phyloP scores from a whole-genome alignment of 53 echinoderm and acorn worm species.

The Astropecten irregularis region DNA sequence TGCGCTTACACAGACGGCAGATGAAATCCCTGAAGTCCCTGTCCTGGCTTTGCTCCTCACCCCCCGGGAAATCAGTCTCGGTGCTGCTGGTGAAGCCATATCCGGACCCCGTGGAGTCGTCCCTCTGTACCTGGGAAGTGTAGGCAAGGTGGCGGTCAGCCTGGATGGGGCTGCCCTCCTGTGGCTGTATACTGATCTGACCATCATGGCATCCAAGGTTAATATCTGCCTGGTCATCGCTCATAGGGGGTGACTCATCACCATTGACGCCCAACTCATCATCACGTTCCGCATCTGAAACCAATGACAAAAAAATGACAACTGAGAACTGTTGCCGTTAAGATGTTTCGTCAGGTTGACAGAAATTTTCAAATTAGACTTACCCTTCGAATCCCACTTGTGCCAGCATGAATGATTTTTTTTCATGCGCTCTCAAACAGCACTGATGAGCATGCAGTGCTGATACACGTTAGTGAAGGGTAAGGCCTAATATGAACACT shows the following conservation, averaged over 20 bases:
- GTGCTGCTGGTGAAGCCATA: constrained; percentile 56
- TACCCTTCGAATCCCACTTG: no score
- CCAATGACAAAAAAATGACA: not conserved
- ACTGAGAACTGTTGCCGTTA: no score
- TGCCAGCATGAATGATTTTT: no score
- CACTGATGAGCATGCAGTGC: no score
- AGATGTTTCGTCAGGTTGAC: no score
- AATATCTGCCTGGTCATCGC: constrained; percentile 41
- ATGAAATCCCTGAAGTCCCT: constrained; percentile 53
- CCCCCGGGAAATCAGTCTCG: constrained; percentile 37
- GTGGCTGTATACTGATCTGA: constrained; percentile 6
- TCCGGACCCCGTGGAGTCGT: constrained; percentile 38
- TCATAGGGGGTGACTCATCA: constrained; percentile 42
- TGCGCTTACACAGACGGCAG: constrained; percentile 75
- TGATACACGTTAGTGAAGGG: no score
- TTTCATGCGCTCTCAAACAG: no score
- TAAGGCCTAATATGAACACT: no score
- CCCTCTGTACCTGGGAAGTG: constrained; percentile 25
- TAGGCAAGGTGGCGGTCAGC: constrained; percentile 25
- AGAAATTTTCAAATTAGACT: no score
- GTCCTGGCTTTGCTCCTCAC: constrained; percentile 20
- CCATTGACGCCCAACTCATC: constrained; percentile 46
- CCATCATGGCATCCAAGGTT: constrained; percentile 39
- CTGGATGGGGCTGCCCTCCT: constrained; percentile 14
- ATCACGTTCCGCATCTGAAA: constrained; percentile 27